These are phyloP conservation scores for Hydropotes inermis DNA, from an alignment of 2,113 vertebrate species.

Conservation along the genomic window DNA sequence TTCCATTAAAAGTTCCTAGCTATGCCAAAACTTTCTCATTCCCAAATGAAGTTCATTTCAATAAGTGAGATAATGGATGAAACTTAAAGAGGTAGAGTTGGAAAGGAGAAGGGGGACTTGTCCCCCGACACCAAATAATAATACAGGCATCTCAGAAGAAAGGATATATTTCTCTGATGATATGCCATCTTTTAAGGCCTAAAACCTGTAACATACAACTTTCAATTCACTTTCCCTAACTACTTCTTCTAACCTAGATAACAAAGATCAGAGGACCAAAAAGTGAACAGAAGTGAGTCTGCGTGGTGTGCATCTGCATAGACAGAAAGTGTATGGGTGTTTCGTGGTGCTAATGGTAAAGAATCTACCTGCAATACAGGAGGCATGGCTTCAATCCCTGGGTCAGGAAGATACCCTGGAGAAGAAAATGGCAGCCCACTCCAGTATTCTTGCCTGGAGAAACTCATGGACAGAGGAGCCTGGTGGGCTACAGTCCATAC, in stretches of 20 bases:
- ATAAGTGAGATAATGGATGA: slow-evolving; percentile 30
- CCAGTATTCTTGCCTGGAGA: background rate
- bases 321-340: fast-evolving
- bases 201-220: background rate
- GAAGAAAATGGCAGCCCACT: background rate
- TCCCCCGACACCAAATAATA: background rate
- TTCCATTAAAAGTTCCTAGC: slow-evolving; percentile 46
- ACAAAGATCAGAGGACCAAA: background rate
- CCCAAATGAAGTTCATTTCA: slow-evolving; percentile 49
- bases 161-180: background rate
- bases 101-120: background rate
- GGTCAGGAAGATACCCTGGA: background rate
- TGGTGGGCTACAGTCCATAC: background rate
- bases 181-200: background rate
- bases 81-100: slow-evolving; percentile 11
- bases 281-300: background rate
- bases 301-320: background rate
- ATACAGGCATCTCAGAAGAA: background rate
- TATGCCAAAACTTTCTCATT: slow-evolving; percentile 42
- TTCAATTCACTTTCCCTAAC: background rate
- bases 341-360: background rate
- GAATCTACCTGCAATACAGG: background rate
- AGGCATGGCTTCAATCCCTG: background rate
- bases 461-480: background rate
- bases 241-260: background rate